Conservation (phyloP, 2,888 invertebrate genomes). For the Aleiodes alternator region DNA sequence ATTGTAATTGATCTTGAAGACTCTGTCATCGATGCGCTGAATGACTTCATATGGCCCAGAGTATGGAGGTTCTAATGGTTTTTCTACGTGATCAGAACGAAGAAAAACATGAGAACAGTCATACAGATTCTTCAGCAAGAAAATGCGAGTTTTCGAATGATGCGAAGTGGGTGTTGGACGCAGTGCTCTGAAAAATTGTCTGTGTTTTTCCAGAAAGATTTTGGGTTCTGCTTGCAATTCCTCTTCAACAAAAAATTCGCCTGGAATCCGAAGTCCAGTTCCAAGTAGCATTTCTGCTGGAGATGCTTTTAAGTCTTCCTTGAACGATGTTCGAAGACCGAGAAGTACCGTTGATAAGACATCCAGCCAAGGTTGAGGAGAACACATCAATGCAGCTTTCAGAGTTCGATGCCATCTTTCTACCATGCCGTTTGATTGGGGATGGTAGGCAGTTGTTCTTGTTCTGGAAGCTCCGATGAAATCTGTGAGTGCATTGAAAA, state of each 20-base stretch:
- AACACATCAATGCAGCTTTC: slow-evolving; percentile 8
- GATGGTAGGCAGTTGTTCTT: slow-evolving; percentile 13
- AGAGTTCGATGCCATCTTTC: slow-evolving; percentile 20
- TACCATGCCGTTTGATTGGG: slow-evolving; percentile 13
- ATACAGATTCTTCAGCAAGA: slow-evolving; percentile 35
- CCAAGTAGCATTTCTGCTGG: slow-evolving; percentile 14
- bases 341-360: neutral
- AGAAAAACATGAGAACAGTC: slow-evolving; percentile 47
- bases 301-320: slow-evolving; percentile 9
- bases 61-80: slow-evolving; percentile 51
- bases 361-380: slow-evolving; percentile 12
- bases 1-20: slow-evolving; percentile 41
- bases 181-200: slow-evolving; percentile 15
- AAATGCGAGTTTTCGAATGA: slow-evolving; percentile 40
- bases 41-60: slow-evolving; percentile 46
- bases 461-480: slow-evolving; percentile 1
- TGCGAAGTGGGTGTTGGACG: slow-evolving; percentile 48
- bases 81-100: slow-evolving; percentile 41
- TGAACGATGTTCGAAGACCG: neutral
- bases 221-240: neutral
- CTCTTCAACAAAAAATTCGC: slow-evolving; percentile 4
- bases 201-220: slow-evolving; percentile 3
- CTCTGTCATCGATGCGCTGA: slow-evolving; percentile 26
- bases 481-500: slow-evolving; percentile 11
- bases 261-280: neutral